These are phyloP conservation scores for Carcinoscorpius rotundicauda DNA, from an alignment of 1,140 invertebrate genomes.

Conservation along the genomic window DNA sequence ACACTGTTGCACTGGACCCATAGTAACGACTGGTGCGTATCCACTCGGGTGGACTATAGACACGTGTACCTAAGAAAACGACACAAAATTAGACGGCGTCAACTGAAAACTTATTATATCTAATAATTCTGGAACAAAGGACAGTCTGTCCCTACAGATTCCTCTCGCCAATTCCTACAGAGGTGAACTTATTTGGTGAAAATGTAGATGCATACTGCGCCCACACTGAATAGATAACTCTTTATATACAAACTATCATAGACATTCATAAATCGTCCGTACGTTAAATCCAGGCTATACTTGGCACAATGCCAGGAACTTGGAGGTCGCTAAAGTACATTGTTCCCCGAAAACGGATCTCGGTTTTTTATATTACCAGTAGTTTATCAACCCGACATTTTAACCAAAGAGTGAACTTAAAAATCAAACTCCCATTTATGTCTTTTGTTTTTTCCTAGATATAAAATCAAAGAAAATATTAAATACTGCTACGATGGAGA, in stretches of 20 bases:
- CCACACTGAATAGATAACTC: neutral
- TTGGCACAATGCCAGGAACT: too few species aligned
- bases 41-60: conserved; percentile 58
- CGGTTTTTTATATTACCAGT: too few species aligned
- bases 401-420: too few species aligned
- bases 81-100: conserved; percentile 24
- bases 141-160: conserved; percentile 6
- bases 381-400: too few species aligned
- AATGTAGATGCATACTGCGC: neutral
- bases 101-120: neutral
- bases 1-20: conserved; percentile 47
- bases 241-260: neutral
- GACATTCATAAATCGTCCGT: too few species aligned
- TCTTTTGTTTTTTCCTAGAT: too few species aligned
- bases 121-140: neutral
- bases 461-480: too few species aligned
- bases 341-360: too few species aligned
- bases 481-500: too few species aligned
- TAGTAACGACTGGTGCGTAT: conserved; percentile 44
- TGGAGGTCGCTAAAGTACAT: too few species aligned
- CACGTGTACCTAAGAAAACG: conserved; percentile 44
- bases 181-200: neutral
- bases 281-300: too few species aligned
- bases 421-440: too few species aligned
- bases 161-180: conserved; percentile 1